A percentile compares a stretch with the other conserved stretches of the same genome.
These are phyloP conservation scores for Thunnus thynnus DNA, from an alignment of 2,113 vertebrate species.

Conservation along the genomic window DNA sequence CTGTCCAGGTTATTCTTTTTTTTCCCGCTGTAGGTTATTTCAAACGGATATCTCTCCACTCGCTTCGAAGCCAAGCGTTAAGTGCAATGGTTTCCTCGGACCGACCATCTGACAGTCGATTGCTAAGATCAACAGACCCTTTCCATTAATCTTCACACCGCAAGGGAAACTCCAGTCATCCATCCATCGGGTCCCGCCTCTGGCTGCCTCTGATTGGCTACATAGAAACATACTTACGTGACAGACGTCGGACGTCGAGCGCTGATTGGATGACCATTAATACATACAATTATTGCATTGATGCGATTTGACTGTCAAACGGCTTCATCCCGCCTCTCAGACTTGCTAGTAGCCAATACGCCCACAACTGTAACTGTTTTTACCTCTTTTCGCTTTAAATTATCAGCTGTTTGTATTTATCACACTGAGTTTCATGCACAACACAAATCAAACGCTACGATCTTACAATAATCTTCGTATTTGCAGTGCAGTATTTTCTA, in stretches of 20 bases:
- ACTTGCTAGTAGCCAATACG: conserved; percentile 65
- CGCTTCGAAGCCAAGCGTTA: conserved; percentile 55
- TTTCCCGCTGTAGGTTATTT: conserved; percentile 15
- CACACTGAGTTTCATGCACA: not conserved
- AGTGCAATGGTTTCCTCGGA: conserved; percentile 57
- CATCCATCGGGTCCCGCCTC: conserved; percentile 68
- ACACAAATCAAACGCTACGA: not conserved
- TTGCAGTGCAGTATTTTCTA: conserved; percentile 4
- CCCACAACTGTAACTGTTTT: conserved; percentile 41
- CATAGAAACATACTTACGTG: not conserved
- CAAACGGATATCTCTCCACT: conserved; percentile 36
- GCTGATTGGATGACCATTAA: conserved; percentile 67
- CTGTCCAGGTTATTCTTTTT: conserved; percentile 20
- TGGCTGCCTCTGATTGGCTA: conserved; percentile 62
- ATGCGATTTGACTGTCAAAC: conserved; percentile 71
- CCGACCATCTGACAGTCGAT: conserved; percentile 74
- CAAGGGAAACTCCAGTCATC: conserved; percentile 87
- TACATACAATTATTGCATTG: conserved; percentile 41
- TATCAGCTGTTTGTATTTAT: not conserved
- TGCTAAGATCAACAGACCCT: conserved; percentile 81
- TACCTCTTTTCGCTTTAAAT: conserved; percentile 5
- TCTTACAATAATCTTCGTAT: not conserved
- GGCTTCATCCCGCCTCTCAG: conserved; percentile 62
- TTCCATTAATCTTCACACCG: conserved; percentile 87
- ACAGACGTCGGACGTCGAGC: not conserved